Conservation (phyloP, 2,888 invertebrate genomes). For the Lepas anatifera region DNA sequence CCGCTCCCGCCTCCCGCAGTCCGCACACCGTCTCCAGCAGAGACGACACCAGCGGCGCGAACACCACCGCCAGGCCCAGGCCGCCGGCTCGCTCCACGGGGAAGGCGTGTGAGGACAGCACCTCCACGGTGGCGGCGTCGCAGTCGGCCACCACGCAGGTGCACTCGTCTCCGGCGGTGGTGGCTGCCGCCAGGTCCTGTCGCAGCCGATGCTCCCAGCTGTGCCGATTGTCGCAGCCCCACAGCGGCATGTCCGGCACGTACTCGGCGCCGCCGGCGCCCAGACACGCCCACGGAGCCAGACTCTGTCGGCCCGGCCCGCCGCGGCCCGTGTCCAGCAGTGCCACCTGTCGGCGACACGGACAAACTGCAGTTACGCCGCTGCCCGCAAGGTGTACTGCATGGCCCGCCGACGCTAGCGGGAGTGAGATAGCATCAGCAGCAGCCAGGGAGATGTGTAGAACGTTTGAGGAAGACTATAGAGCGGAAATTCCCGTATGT, state of each 20-base stretch:
- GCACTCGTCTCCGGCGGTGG: neutral
- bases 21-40: neutral
- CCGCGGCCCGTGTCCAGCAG: neutral
- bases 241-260: neutral
- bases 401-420: too few relatives aligned
- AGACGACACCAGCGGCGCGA: neutral
- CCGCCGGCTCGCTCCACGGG: neutral
- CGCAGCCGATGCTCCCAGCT: neutral
- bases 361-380: too few relatives aligned
- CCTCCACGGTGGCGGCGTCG: neutral
- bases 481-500: too few relatives aligned
- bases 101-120: constrained; percentile 1
- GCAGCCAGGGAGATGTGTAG: too few relatives aligned
- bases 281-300: neutral
- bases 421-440: too few relatives aligned
- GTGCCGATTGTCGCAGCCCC: neutral
- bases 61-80: neutral
- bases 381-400: too few relatives aligned
- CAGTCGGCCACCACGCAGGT: neutral
- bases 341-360: neutral
- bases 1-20: neutral
- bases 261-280: neutral
- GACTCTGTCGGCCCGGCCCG: neutral
- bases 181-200: neutral
- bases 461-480: too few relatives aligned